Evolutionary conservation across 2,113 vertebrate species (phyloP).

Genomic region (Lophius piscatorius): DNA sequence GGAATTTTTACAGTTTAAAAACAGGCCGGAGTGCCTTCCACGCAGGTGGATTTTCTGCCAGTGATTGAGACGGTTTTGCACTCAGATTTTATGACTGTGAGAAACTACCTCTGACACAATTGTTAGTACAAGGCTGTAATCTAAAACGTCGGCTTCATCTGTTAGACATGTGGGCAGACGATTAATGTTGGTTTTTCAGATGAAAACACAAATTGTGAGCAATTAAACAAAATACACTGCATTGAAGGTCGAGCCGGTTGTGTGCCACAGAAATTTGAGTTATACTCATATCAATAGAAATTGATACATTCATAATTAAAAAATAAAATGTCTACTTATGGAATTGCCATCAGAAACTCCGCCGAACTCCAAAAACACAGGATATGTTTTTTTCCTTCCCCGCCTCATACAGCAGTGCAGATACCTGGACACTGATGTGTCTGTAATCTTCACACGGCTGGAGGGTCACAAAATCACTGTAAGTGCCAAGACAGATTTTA

Average conservation of each 20-base stretch:
- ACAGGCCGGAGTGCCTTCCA: conserved; percentile 27
- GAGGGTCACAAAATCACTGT: not conserved
- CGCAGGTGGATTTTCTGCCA: conserved; percentile 50
- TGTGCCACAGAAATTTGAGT: not conserved
- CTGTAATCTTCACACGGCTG: conserved; percentile 31
- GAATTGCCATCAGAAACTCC: no score
- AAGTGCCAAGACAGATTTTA: not conserved
- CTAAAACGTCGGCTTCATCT: conserved; percentile 30
- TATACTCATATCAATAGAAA: no score
- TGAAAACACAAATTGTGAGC: conserved; percentile 26
- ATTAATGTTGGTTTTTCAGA: conserved; percentile 36
- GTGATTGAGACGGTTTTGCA: conserved; percentile 43
- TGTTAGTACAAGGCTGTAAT: conserved; percentile 33
- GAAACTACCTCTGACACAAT: conserved; percentile 27
- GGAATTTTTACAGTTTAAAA: conserved; percentile 70
- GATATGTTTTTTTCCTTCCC: not conserved
- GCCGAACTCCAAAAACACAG: conserved; percentile 8
- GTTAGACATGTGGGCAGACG: conserved; percentile 47
- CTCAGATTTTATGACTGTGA: conserved; percentile 22
- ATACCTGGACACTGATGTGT: conserved; percentile 14
- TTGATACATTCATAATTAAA: no score
- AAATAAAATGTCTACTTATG: no score
- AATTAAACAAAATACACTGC: conserved; percentile 13
- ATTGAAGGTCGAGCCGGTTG: not conserved
- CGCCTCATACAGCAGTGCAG: conserved; percentile 33